Conservation (phyloP, 2,888 invertebrate species). For the Parasteatoda lunata region DNA sequence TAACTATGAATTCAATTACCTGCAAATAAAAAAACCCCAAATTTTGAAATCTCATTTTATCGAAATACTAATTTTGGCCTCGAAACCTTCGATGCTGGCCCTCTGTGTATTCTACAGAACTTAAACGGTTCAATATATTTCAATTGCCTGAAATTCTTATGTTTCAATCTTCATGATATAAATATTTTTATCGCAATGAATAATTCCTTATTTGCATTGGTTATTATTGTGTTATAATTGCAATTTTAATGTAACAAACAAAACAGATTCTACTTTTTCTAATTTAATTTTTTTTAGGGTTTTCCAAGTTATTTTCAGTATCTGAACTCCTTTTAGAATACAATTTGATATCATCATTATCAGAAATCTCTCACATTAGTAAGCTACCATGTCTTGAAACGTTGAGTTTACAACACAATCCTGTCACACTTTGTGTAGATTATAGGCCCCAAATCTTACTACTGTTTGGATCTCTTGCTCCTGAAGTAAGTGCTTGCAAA, state of each 20-base stretch:
- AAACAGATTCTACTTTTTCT: not conserved
- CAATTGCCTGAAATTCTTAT: too few species aligned
- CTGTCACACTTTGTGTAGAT: slow-evolving; percentile 88
- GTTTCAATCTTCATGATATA: too few species aligned
- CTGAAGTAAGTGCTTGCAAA: slow-evolving; percentile 77
- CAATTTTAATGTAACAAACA: not conserved
- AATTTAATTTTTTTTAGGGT: slow-evolving; percentile 71
- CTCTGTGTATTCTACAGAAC: too few species aligned
- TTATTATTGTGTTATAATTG: too few species aligned
- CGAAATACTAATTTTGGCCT: too few species aligned
- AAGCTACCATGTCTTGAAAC: slow-evolving; percentile 89
- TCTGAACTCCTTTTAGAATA: slow-evolving; percentile 89
- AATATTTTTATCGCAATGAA: too few species aligned
- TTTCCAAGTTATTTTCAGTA: slow-evolving; percentile 87
- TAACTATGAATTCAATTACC: too few species aligned
- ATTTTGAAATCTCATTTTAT: too few species aligned
- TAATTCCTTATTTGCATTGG: too few species aligned
- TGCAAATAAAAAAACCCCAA: too few species aligned
- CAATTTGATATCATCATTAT: slow-evolving; percentile 86
- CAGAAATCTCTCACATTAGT: slow-evolving; percentile 86
- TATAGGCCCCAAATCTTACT: slow-evolving; percentile 92
- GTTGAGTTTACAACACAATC: slow-evolving; percentile 90
- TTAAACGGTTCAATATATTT: too few species aligned
- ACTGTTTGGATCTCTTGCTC: slow-evolving; percentile 84
- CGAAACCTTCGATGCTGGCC: too few species aligned